Evolutionary conservation across 2,113 vertebrate genomes (phyloP).

Genomic region (Passer domesticus): DNA sequence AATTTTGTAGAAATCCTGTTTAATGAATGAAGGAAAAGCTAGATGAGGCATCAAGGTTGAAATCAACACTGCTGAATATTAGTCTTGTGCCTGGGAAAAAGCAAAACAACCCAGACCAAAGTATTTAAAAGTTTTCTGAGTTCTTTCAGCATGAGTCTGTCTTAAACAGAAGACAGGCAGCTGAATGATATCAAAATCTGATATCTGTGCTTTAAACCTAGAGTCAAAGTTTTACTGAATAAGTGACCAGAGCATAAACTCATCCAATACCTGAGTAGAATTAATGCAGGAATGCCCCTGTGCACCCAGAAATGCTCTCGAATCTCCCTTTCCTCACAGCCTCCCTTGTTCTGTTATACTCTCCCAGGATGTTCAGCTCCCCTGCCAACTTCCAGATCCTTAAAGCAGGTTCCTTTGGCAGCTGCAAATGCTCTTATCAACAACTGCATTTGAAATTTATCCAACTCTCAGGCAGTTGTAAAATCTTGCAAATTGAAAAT

Average conservation of each 20-base stretch:
- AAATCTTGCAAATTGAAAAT: conserved; percentile 76
- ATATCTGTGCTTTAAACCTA: not conserved
- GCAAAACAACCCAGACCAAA: not conserved
- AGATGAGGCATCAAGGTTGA: not conserved
- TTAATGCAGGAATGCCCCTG: not conserved
- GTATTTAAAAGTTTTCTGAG: not conserved
- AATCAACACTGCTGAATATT: conserved; percentile 1
- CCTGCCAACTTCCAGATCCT: conserved; percentile 64
- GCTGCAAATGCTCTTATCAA: conserved; percentile 64
- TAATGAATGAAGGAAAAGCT: not conserved
- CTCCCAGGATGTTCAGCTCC: not conserved
- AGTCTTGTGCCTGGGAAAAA: not conserved
- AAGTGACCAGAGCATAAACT: not conserved
- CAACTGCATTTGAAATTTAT: conserved; percentile 77
- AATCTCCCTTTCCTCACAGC: not conserved
- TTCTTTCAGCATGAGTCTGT: not conserved
- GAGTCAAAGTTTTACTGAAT: not conserved
- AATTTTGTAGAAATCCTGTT: not conserved
- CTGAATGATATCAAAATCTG: not conserved
- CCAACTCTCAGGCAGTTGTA: conserved; percentile 71
- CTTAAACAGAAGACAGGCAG: not conserved
- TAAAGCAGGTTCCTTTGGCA: conserved; percentile 68
- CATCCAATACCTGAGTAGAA: not conserved
- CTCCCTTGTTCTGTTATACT: not conserved
- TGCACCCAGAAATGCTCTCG: not conserved